Evolutionary conservation across 23 tunicate species (phyloP), one percentile per base, ranked within the genome.

Genomic region (Halocynthia roretzi): DNA sequence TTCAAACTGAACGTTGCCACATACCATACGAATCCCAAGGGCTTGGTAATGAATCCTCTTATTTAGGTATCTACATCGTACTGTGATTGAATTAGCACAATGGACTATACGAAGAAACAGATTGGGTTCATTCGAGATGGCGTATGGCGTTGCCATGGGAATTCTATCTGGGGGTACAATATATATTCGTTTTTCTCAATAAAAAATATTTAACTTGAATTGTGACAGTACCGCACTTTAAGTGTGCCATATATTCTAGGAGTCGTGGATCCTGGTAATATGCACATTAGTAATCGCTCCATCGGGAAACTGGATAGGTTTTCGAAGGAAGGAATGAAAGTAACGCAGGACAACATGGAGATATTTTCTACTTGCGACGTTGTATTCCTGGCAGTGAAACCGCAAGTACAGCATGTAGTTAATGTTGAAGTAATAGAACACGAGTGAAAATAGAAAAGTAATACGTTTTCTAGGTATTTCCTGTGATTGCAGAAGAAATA

Each of bases 61-160:
- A n/a, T n/a, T n/a, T 31, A 1, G 44, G 44, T 4, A 31, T 31
- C 44, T 31, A 31, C 44, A 31, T 31, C 44, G 1, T 4, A 31
- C 1, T 31, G 44, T 31, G 4, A 31, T 31, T 31, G 44, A 31
- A 31, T 0, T 0, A 31, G 44, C 44, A 4, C 2, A 31, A 31
- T 31, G 44, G 44, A 31, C 4, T 31, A 15, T 60, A 60, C 67
- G 31, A 15, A 62, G 19, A 21, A 70, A 67, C 85, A 90, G 18
- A 81, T 92, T 19, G 98, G 98, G 56, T 92, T 92, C 67, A 68
- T 92, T 51, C 10, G 87, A 85, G 17, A 92, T 92, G 98, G 90
- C 98, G 0, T 92, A 80, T 80, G 98, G 92, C 7, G 74, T 92
- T 72, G 92, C 87, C 7, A 80, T 86, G 82, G 98, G 98, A 54